phyloP scores from a whole-genome alignment of 2,113 vertebrate species.

The Tragelaphus strepsiceros region DNA sequence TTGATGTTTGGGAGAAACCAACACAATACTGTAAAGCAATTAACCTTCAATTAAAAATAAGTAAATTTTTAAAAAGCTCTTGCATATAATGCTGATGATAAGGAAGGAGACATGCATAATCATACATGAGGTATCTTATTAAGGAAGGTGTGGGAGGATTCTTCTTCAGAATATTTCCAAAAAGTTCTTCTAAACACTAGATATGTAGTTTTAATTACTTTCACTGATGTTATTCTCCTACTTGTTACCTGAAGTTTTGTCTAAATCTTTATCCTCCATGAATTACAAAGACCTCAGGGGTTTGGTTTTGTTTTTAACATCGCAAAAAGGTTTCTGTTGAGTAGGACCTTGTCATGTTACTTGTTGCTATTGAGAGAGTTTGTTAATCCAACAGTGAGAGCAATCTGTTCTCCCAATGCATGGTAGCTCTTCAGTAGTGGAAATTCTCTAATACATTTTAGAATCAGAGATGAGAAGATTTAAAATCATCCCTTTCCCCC shows the following conservation, averaged over 20 bases:
- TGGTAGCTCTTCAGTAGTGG: background rate
- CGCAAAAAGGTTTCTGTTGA: background rate
- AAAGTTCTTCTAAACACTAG: background rate
- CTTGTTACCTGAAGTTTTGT: background rate
- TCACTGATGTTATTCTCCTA: background rate
- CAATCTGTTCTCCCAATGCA: accelerated
- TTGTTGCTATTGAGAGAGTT: background rate
- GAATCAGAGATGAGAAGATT: background rate
- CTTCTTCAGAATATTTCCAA: background rate
- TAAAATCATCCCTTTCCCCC: background rate
- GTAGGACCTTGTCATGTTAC: background rate
- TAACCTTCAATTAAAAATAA: background rate
- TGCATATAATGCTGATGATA: too few relatives aligned
- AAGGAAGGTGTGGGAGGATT: background rate
- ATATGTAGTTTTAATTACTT: background rate
- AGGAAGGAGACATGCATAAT: background rate
- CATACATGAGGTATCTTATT: background rate
- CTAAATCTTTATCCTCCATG: background rate
- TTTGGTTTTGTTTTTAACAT: background rate
- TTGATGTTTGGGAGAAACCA: background rate
- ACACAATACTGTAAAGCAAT: background rate
- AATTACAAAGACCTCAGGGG: background rate
- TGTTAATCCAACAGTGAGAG: background rate
- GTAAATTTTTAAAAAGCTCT: background rate
- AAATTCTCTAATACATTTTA: background rate